A percentile compares a stretch with the other conserved stretches of the same genome.
These are phyloP conservation scores for Hormaphis cornu DNA, from an alignment of 1,140 invertebrate species.

Conservation along the genomic window DNA sequence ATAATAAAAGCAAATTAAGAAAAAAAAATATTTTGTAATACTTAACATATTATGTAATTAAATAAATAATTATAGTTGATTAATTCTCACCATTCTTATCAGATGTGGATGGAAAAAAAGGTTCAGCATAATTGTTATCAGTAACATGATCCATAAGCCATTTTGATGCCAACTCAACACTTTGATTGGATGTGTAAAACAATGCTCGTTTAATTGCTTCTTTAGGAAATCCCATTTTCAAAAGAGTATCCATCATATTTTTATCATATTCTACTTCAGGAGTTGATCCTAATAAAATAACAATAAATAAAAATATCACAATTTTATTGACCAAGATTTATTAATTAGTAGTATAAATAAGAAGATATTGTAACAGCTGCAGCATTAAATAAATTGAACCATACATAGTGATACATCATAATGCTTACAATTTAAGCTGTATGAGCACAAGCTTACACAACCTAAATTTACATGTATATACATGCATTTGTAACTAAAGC, in stretches of 20 bases:
- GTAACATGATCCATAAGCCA: slow-evolving; percentile 17
- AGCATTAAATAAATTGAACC: too few species aligned
- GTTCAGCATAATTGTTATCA: neutral
- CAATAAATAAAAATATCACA: neutral
- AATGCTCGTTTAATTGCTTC: slow-evolving; percentile 10
- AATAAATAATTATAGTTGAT: neutral
- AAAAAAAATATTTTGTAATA: too few species aligned
- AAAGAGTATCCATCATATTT: neutral
- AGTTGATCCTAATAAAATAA: neutral
- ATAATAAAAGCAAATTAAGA: too few species aligned
- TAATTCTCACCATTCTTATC: neutral
- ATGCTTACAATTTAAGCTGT: too few species aligned
- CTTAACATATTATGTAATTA: neutral
- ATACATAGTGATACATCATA: too few species aligned
- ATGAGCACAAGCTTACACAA: too few species aligned
- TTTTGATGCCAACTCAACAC: neutral
- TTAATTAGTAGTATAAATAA: too few species aligned
- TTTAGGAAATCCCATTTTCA: slow-evolving; percentile 2
- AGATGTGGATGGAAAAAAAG: neutral
- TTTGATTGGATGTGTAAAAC: neutral
- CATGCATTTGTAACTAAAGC: too few species aligned
- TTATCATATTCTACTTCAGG: neutral
- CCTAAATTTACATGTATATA: too few species aligned
- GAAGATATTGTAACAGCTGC: too few species aligned
- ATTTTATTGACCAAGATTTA: too few species aligned